Evolutionary conservation across 1,140 invertebrate genomes (phyloP), one percentile per base, ranked within the genome.

Genomic region (Samia ricini): DNA sequence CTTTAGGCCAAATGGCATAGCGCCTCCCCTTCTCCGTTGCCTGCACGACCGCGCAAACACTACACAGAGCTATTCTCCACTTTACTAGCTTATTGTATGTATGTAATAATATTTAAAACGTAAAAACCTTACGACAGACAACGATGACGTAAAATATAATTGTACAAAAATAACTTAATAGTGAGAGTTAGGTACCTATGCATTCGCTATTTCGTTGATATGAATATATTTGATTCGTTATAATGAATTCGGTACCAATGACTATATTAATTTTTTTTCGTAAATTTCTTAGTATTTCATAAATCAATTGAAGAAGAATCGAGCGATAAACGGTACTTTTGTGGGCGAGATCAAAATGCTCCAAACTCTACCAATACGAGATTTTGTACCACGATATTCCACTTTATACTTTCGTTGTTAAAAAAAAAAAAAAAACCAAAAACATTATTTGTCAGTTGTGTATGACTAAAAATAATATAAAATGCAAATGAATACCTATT

Each of bases 21-120:
- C 76, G 79, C 83, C 83, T 88, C 84, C 87, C 85, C 83, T 88
- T 86, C 84, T 82, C 83, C 68, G 74, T 71, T 56, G 60, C 67
- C 71, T 62, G 72, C 69, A 63, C 70, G 67, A 70, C 60, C 48
- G 20, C 52, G 33, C 33, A 42, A 15, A 12, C 12, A 42, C 10
- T 42, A 12, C 3, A 42, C 61, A 48, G 56, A 19, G 23, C 22
- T 36, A 23, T 23, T 52, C 20, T 52, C 20, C 20, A 22, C 8
- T 23, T 8, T 10, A 52, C 19, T 22, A 52, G 7, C 7, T 52
- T 20, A 20, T 21, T 23, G 50, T 52, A n/a, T n/a, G n/a, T n/a
- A n/a, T n/a, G n/a, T n/a, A n/a, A n/a, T n/a, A 22, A 22, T 23
- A 21, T 52, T 52, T 42, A 12, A 42, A 23, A 52, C 50, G 50